Base-by-base conservation (phyloP, 2,797 vertebrate genomes). In the Thunnus albacares region DNA sequence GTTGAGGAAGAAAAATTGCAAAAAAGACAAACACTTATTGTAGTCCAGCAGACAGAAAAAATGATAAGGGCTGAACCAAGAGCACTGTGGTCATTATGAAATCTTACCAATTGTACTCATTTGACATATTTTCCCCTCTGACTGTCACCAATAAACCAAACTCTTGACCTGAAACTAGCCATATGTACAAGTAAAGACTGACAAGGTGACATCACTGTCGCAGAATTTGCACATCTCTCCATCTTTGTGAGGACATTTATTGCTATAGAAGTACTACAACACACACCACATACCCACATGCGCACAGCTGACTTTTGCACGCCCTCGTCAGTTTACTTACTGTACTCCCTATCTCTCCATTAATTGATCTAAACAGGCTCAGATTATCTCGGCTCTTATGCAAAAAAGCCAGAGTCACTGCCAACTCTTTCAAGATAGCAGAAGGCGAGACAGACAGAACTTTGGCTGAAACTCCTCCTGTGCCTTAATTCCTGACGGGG, bases 371-470 rank as follows among this genome's bases (percentile, higher is more conserved):
- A 80, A 90, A 91, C 77, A 74, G 77, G 56, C 81, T 80, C 68
- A 2, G 83, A 92, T 91, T 91, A 93, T 91, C 90, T 91, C 22
- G 24, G 71, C 85, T 76, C 67, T 85, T 86, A 90, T 87, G 88
- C 86, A 85, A 84, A 85, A 84, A 85, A 84, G 68, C 77, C 79
- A 3, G 69, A 87, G 88, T 87, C 88, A 78, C 87, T 78, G 84
- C 68, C 79, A 66, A 83, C 76, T 79, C 91, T 90, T 87, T 92
- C 61, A 76, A 93, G 93, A 95, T 93, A 90, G 83, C 87, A 69
- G 68, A 56, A 89, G 89, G 81, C 55, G 80, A 90, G 83, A 77
- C 68, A 80, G 90, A 82, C 88, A 81, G 67, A 92, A 93, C 92
- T 95, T 92, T 89, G 79, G 82, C 85, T 84, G 79, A 81, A 90